Base-by-base conservation (phyloP, 2,113 vertebrate genomes). In the Leptosomus discolor region DNA sequence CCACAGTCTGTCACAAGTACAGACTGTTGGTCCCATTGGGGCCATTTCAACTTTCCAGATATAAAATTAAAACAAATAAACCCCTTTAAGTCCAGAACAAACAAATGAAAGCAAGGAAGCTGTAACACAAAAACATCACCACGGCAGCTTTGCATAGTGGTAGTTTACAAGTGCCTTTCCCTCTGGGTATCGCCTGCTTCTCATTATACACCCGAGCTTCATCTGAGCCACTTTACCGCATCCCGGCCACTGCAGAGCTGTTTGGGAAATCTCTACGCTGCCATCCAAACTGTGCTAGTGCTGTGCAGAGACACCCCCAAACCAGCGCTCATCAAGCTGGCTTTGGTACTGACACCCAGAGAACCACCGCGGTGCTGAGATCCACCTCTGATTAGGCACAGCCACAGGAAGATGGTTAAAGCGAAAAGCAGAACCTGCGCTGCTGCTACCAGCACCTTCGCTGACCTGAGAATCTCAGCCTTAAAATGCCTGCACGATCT, bases 11-110 rank as follows among this genome's bases (percentile, higher is more conserved):
- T 20, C 43, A 34, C 41, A n/a, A 30, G 17, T 10, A 53, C 0
- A 90, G 24, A 69, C 21, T 0, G 0, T 0, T 32, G 19, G 74
- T 68, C 45, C 32, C 5, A 2, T 15, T 51, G 53, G 37, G 32
- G 22, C 22, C 36, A 76, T 27, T 87, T 46, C 54, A 65, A 57
- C 69, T 64, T 68, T 36, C 39, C 18, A 64, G 32, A 54, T 74
- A 56, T 23, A 51, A 77, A 86, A 89, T 76, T 67, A 36, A 68
- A 79, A n/a, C 32, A 79, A 67, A 79, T 5, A 57, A 87, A 61
- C 1, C 0, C 12, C 41, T 85, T 75, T 36, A 88, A 85, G 11
- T 48, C 45, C 36, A 89, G 53, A 84, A 60, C 16, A 78, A 65
- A 75, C 6, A 79, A 84, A 60, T 17, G 11, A 50, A 81, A 74